Evolutionary conservation across 1,140 invertebrate species (phyloP), one percentile per base, ranked within the genome.

Genomic region (Episyrphus balteatus): DNA sequence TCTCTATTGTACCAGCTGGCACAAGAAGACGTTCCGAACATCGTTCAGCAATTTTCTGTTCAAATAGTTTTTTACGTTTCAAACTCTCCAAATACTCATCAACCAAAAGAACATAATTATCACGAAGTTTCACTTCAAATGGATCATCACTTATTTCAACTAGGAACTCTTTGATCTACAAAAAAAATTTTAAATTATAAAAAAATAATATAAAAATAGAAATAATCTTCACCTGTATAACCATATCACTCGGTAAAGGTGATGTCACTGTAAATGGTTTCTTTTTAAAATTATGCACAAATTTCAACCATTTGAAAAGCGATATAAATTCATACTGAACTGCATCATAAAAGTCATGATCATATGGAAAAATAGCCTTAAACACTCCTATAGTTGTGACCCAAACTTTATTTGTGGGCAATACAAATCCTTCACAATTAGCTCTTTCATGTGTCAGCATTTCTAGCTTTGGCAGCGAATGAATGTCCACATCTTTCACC

Each of bases 111-210:
- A 97, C 93, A 67, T 93, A 98, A 68, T 97, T 98, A 57, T 97
- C 91, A 2, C 92, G 77, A 3, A 99, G 72, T 60, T 90, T 92
- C 1, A 98, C 92, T 74, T 99, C 95, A 66, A 99, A 98, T 2
- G 93, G 92, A 81, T 99, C 95, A 68, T 99, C 96, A 52, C 84
- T 86, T 65, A 98, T 81, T 73, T 97, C 90, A 47, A 98, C 81
- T 3, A 84, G 62, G 62, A 92, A 83, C 55, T 86, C 84, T 62
- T 86, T 84, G 15, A 88, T 77, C 82, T 86, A 51, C 42, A 48
- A 45, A 48, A 46, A 46, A 50, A 42, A 33, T 42, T 38, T 47
- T 1, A 54, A 48, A 46, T 37, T 15, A 50, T 49, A 11, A 36
- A 31, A 5, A 38, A 49, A 42, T 21, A 38, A 17, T 39, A 44